These are phyloP conservation scores for Jaculus jaculus DNA, from an alignment of 2,113 vertebrate genomes.

Conservation along the genomic window DNA sequence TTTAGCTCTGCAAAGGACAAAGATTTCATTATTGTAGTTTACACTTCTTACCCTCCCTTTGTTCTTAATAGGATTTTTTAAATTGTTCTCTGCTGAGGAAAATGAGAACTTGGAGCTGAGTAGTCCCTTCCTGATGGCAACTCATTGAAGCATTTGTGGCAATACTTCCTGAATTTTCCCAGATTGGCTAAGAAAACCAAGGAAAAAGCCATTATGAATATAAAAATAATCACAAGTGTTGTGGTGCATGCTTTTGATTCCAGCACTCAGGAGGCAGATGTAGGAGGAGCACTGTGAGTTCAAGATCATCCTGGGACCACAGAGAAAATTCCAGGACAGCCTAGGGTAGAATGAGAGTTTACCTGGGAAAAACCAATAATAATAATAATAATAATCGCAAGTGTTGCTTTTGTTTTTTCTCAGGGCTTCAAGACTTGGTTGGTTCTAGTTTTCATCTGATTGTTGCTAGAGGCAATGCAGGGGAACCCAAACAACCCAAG, in stretches of 20 bases:
- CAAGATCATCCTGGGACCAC: too few relatives aligned
- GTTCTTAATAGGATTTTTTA: background rate
- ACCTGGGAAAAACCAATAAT: too few relatives aligned
- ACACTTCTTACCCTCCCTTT: constrained; percentile 27
- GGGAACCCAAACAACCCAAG: background rate
- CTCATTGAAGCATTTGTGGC: background rate
- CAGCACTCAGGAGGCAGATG: too few relatives aligned
- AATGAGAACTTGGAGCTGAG: constrained; percentile 39
- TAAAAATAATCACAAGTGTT: too few relatives aligned
- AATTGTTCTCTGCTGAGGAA: constrained; percentile 8
- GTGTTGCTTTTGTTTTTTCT: constrained; percentile 52
- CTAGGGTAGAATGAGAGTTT: too few relatives aligned
- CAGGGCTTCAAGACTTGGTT: constrained; percentile 20
- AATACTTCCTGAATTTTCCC: background rate
- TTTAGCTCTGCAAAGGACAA: background rate
- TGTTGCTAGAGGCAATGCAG: constrained; percentile 7
- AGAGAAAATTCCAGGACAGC: too few relatives aligned
- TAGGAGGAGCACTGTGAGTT: too few relatives aligned
- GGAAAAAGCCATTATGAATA: constrained; percentile 8
- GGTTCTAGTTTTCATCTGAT: constrained; percentile 53
- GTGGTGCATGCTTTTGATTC: too few relatives aligned
- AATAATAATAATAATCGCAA: constrained; percentile 33
- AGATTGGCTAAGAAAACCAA: constrained; percentile 14
- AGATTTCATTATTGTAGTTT: constrained; percentile 27
- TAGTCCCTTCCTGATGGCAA: constrained; percentile 18